Base-by-base conservation (phyloP, 2,113 vertebrate genomes). In the Brienomyrus longianalis region DNA sequence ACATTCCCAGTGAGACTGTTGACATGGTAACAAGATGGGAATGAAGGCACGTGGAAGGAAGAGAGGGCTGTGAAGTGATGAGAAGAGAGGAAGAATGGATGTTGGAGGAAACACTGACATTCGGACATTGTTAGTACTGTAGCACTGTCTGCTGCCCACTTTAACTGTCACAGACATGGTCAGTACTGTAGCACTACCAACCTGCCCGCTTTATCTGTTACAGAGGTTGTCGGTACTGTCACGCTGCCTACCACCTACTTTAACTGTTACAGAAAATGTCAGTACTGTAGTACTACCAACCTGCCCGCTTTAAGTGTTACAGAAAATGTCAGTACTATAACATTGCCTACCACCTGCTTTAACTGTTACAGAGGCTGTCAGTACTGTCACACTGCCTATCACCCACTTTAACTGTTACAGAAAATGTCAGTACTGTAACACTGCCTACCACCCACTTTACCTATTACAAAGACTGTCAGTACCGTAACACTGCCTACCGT, bases 1-100 rank as follows among this genome's bases (percentile, higher is more conserved):
- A 95, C 91, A 92, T 91, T 90, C 93, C 92, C 92, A 91, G 48
- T 88, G 92, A 94, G 91, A 92, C 88, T 86, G 95, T 96, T 91
- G 96, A 95, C 95, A 95, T 95, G 94, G 96, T 93, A 95, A 96
- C 96, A 92, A 89, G 93, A 91, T 91, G 21, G 93, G 94, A 91
- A 95, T 90, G 91, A 95, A 93, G 91, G 93, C 93, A 89, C 86
- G 93, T 89, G 92, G 88, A 90, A 90, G 92, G 93, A 94, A 93
- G 90, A 89, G 90, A 92, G 93, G 84, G 91, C 91, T 45, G 52
- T 59, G 45, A 84, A 92, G 92, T 90, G 89, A 90, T 91, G 90
- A 91, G 89, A 91, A 92, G 93, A 90, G 87, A 89, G 88, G 90
- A 92, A 91, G 52, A 85, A 45, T 3, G 39, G 45, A 47, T 17